Base-by-base conservation (phyloP, 2,797 vertebrate species). In the Aythya fuligula region DNA sequence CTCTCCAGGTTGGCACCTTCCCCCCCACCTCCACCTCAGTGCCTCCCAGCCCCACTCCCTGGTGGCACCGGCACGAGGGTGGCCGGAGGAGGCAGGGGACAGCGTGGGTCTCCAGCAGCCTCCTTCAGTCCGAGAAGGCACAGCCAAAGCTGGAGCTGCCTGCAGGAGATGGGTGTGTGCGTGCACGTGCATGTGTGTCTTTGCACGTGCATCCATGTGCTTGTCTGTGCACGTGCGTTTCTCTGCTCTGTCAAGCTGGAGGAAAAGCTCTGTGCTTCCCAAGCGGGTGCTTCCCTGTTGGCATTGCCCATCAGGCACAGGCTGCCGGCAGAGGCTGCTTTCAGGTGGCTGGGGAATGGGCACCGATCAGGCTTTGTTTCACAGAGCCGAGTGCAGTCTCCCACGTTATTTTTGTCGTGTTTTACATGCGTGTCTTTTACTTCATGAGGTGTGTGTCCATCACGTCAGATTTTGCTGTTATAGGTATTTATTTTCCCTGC, bases 1-100 rank as follows among this genome's bases (percentile, higher is more conserved):
- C 90, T 94, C 92, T 96, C 95, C 89, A 95, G 84, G 92, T 93
- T 96, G 94, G 85, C 76, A 87, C 89, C 89, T 95, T 92, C 64
- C 64, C 73, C 87, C 88, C 85, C 49, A 7, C 45, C 79, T 71
- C 78, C 1, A 1, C 14, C 15, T n/a, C 34, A 12, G 21, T 1
- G 2, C 30, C 49, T 60, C 36, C 82, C 12, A 2, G 20, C 34
- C 60, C 60, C 2, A 1, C 3, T 51, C 67, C 28, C 21, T 0
- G 0, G 25, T 43, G 39, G 62, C 39, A 43, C 39, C 3, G 19
- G 28, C 28, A 9, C 9, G 13, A 32, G 28, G 61, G 12, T 64
- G 61, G 28, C 8, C 19, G 6, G 61, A 64, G 62, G 62, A 43
- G 39, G 18, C 39, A 65, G 62, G 32, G 32, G 24, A 45, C 43